phyloP scores from a whole-genome alignment of 2,113 vertebrate genomes.

The Struthidea cinerea region DNA sequence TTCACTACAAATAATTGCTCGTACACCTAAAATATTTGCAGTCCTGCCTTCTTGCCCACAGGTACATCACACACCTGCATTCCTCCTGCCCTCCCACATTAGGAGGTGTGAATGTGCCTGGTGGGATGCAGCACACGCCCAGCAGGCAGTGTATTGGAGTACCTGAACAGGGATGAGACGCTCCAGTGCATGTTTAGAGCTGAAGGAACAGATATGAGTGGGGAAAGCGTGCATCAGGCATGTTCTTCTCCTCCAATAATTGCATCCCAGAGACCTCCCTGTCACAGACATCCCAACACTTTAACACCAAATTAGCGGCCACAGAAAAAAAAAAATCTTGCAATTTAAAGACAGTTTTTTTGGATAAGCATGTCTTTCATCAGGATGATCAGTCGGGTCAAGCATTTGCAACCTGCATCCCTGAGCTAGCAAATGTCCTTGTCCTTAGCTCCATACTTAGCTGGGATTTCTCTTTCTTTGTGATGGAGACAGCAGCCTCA shows the following conservation, averaged over 20 bases:
- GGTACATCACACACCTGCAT: not conserved
- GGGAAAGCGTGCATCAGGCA: not conserved
- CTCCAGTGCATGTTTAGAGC: not conserved
- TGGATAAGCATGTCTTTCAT: not conserved
- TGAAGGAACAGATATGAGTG: not conserved
- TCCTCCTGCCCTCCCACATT: fast-evolving
- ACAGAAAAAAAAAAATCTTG: not conserved
- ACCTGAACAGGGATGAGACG: not conserved
- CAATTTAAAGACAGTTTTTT: not conserved
- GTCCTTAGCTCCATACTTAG: not conserved
- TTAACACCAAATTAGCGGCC: not conserved
- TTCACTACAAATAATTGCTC: not conserved
- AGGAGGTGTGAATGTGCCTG: not conserved
- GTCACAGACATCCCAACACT: not conserved
- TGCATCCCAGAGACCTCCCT: not conserved
- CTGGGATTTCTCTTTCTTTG: slow-evolving; percentile 37
- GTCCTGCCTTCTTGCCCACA: not conserved
- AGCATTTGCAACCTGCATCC: not conserved
- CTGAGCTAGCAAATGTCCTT: not conserved
- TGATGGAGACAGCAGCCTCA: slow-evolving; percentile 83
- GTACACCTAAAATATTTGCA: not conserved
- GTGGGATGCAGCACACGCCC: not conserved
- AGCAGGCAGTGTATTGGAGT: not conserved
- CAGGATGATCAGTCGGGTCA: not conserved
- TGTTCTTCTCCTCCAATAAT: not conserved